Evolutionary conservation across 1,140 invertebrate genomes (phyloP), one percentile per base, ranked within the genome.

Genomic region (Euura lappo): DNA sequence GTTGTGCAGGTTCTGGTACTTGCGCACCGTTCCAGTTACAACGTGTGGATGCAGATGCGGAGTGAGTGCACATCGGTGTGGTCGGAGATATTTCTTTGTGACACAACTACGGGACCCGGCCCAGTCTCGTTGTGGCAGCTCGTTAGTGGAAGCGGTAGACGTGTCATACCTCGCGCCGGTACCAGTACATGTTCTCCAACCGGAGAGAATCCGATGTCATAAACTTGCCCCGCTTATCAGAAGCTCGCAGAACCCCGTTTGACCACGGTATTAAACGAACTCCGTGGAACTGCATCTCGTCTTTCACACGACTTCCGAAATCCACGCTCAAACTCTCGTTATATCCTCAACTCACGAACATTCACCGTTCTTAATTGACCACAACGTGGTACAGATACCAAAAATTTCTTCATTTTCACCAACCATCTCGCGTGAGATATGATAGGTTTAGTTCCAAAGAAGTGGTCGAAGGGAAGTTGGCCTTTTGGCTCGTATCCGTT

Each of bases 61-160:
- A 28, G 28, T 28, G 28, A 28, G 28, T 71, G 64, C 71, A 60
- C 73, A 65, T 42, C 73, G 75, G 70, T 75, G 72, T 73, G 71
- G 65, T 71, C 60, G 69, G 47, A 73, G 78, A 81, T 81, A 80
- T 83, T 81, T 83, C 81, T 79, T 75, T 78, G 71, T 80, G 78
- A 79, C 78, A 75, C 76, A 76, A 77, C 72, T 75, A 28, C 28
- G 28, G 28, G 28, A 28, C 28, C 28, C 28, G 28, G 28, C 28
- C 28, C 28, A 28, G 28, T 28, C 28, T 28, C 28, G 71, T 72
- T 69, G 71, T 72, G 73, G 65, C 69, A 72, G 79, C 82, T 80
- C 78, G 80, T 83, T 82, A 83, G 80, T 72, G 74, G 71, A 71
- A 67, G 71, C 71, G 70, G 13, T 70, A 68, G 70, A 77, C 74